Percentiles rank a stretch among this genome's conserved stretches.
Conservation (phyloP, 2,888 invertebrate species). For the Drosophila siamana region DNA sequence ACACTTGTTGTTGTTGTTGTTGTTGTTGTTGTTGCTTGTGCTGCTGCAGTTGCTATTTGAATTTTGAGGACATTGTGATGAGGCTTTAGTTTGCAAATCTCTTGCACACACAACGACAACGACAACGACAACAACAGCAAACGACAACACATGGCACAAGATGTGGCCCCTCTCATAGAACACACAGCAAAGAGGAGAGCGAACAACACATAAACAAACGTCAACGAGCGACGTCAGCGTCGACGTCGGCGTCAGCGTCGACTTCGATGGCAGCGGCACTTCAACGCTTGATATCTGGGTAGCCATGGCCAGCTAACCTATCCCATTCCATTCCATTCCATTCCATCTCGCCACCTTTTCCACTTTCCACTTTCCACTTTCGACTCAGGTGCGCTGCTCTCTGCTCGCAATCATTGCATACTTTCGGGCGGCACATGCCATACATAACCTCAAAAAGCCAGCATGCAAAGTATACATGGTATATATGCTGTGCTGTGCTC, state of each 20-base stretch:
- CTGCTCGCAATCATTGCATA: conserved; percentile 22
- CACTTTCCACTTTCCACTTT: not conserved
- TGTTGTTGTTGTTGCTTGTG: conserved; percentile 49
- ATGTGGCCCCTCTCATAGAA: conserved; percentile 36
- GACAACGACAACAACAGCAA: conserved; percentile 5
- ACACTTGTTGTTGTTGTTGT: conserved; percentile 50
- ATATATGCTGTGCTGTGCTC: too few species aligned
- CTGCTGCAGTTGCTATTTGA: conserved; percentile 75
- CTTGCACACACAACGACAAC: conserved; percentile 62
- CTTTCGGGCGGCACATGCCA: conserved; percentile 26
- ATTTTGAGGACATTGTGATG: conserved; percentile 82
- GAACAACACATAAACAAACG: conserved; percentile 52
- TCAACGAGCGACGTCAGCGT: conserved; percentile 60
- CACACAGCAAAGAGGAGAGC: conserved; percentile 12
- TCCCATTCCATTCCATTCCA: too few species aligned
- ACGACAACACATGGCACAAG: conserved; percentile 40
- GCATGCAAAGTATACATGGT: not conserved
- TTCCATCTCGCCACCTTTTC: too few species aligned
- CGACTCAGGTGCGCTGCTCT: conserved; percentile 1
- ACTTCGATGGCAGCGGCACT: conserved; percentile 47
- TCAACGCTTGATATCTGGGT: conserved; percentile 50
- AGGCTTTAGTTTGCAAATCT: conserved; percentile 83
- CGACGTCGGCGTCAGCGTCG: conserved; percentile 26
- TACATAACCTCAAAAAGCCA: conserved; percentile 28
- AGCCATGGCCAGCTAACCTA: conserved; percentile 30